Conservation (phyloP, 2,888 invertebrate genomes). For the Volucella inanis region DNA sequence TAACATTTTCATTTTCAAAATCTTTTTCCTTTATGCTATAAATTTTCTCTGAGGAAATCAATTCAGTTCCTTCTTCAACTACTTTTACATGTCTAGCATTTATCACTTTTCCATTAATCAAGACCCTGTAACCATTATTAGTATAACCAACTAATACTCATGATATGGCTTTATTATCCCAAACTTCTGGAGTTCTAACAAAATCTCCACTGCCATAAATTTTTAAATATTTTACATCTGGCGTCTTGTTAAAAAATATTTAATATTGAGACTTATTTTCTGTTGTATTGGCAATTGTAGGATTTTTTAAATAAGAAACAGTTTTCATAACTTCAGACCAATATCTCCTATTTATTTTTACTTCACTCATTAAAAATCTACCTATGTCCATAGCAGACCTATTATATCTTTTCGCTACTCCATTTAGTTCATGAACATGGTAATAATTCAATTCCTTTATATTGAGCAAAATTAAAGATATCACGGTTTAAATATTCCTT, state of each 20-base stretch:
- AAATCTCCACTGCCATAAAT: constrained; percentile 27
- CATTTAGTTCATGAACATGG: constrained; percentile 75
- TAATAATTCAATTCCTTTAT: constrained; percentile 72
- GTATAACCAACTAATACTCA: constrained; percentile 16
- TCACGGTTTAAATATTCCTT: too few relatives aligned
- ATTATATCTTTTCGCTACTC: constrained; percentile 75
- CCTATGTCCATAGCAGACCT: constrained; percentile 72
- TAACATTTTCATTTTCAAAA: too few relatives aligned
- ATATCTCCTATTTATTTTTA: constrained; percentile 57
- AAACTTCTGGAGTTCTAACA: constrained; percentile 36
- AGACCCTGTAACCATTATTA: too few relatives aligned
- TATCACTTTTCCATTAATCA: too few relatives aligned
- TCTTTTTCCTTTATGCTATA: too few relatives aligned
- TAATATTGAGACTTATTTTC: constrained; percentile 31
- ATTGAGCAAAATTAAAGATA: too few relatives aligned
- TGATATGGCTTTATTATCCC: constrained; percentile 8
- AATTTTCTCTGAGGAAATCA: too few relatives aligned
- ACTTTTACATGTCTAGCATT: too few relatives aligned
- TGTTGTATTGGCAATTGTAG: constrained; percentile 18
- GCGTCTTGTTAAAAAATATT: constrained; percentile 22
- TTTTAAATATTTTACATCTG: constrained; percentile 17
- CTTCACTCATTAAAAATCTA: constrained; percentile 74
- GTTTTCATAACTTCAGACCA: constrained; percentile 62
- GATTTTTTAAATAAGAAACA: constrained; percentile 44
- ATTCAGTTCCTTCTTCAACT: too few relatives aligned